Percentiles rank a stretch among this genome's conserved stretches.
Evolutionary conservation across 2,797 vertebrate species (phyloP).

Genomic region (Paedocypris micromegethes): DNA sequence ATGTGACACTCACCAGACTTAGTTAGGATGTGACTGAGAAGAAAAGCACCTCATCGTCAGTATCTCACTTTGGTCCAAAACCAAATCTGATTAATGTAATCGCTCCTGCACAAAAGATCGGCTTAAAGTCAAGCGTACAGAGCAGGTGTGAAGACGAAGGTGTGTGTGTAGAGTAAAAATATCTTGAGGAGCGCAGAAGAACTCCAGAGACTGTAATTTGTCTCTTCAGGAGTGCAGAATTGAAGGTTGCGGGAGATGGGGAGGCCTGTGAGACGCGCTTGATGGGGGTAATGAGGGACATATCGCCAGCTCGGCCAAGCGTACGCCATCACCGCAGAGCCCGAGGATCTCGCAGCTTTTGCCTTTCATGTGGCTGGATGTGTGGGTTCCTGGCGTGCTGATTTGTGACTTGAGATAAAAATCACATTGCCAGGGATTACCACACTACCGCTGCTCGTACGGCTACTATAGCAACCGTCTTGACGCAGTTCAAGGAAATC

Average conservation of each 20-base stretch:
- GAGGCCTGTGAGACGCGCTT: slow-evolving; percentile 70
- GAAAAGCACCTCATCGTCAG: too few relatives aligned
- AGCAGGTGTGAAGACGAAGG: too few relatives aligned
- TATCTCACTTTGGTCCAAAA: too few relatives aligned
- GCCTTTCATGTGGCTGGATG: slow-evolving; percentile 83
- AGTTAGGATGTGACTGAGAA: too few relatives aligned
- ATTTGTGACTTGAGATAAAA: slow-evolving; percentile 99
- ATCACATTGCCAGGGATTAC: slow-evolving; percentile 99
- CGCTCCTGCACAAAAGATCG: too few relatives aligned
- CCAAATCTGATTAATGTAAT: too few relatives aligned
- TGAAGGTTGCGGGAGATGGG: slow-evolving; percentile 21
- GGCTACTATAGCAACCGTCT: slow-evolving; percentile 72
- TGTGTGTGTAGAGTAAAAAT: too few relatives aligned
- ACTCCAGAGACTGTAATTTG: slow-evolving; percentile 12
- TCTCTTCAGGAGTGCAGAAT: slow-evolving; percentile 25
- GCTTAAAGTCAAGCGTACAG: too few relatives aligned
- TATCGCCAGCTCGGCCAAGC: slow-evolving; percentile 67
- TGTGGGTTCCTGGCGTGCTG: slow-evolving; percentile 99
- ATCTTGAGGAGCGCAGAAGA: slow-evolving; percentile 4
- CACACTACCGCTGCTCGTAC: slow-evolving; percentile 85
- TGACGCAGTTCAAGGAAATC: slow-evolving; percentile 35
- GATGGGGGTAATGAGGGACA: slow-evolving; percentile 75
- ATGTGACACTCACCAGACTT: too few relatives aligned
- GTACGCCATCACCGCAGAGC: slow-evolving; percentile 56
- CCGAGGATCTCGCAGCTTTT: slow-evolving; percentile 51